Base-by-base conservation (phyloP, 2,888 invertebrate genomes). In the Craniophora ligustri region DNA sequence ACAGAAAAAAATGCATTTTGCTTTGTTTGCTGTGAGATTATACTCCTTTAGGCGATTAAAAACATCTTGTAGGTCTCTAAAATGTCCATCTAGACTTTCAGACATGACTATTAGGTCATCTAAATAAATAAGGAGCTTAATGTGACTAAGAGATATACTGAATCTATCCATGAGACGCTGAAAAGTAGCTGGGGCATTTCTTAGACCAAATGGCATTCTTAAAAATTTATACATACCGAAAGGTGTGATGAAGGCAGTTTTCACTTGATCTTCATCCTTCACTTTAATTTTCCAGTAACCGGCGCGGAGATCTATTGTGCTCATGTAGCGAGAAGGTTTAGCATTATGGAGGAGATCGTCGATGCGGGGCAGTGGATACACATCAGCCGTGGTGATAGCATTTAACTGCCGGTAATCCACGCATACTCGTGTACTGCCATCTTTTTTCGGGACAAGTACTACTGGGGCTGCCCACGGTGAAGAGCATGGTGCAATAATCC, bases 401-500 rank as follows among this genome's bases (percentile, higher is more conserved):
- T 76, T 75, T 1, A 77, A 23, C 5, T 49, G 40, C 3, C 82
- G 67, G 34, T 84, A 86, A 41, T 86, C 84, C 0, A 85, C 57
- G 48, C 87, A 85, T 2, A 85, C 44, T 30, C 84, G 51, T 0
- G 69, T 50, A 11, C 42, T 53, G 5, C 78, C 80, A 47, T 76
- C 67, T 28, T 70, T 75, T 39, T 85, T 87, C 0, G 78, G 78
- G 1, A 85, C 76, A 38, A 86, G 49, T 0, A 85, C 80, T 0
- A 82, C 81, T 3, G 83, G 84, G 1, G 84, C 72, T 2, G 82
- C 67, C 82, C 81, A 86, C 0, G 81, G 75, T 1, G 81, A 81
- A 11, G 16, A 5, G 10, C 50, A 56, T 26, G 81, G 74, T 56
- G 82, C 79, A 2, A 86, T 83, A 2, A 87, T 67, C 0, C 59